Conservation (phyloP, 1,140 invertebrate species). For the Tetragonula clypearis region DNA sequence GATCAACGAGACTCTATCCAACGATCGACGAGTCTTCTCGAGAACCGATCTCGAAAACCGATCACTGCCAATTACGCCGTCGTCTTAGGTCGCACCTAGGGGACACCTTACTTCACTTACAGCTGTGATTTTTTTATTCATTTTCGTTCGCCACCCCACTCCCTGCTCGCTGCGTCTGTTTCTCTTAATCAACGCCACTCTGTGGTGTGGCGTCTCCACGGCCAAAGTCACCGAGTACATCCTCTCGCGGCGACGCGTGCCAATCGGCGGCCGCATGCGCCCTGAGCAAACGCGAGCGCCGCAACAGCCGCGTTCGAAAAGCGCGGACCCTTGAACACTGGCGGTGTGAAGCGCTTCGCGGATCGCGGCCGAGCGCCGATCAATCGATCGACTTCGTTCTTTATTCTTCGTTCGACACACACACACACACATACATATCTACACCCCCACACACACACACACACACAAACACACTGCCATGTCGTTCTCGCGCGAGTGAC, state of each 20-base stretch:
- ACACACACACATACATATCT: no score
- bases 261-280: constrained; percentile 23
- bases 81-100: neutral
- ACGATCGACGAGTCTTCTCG: constrained; percentile 6
- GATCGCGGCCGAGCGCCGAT: neutral
- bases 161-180: neutral
- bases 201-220: constrained; percentile 13
- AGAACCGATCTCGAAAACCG: constrained; percentile 45
- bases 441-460: no score
- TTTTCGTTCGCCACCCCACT: neutral
- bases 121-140: neutral
- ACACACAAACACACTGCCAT: constrained; percentile 29
- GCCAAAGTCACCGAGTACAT: constrained; percentile 49
- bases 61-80: constrained; percentile 45
- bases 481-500: neutral
- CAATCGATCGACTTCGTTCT: neutral
- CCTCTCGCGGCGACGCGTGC: constrained; percentile 21
- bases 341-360: neutral
- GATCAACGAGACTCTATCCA: neutral
- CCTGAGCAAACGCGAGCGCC: neutral
- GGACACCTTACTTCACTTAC: neutral
- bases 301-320: constrained; percentile 28
- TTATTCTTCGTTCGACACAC: neutral
- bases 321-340: constrained; percentile 31
- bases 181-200: neutral